Conservation (phyloP, 2,888 invertebrate genomes). For the Cylloceria caligata region DNA sequence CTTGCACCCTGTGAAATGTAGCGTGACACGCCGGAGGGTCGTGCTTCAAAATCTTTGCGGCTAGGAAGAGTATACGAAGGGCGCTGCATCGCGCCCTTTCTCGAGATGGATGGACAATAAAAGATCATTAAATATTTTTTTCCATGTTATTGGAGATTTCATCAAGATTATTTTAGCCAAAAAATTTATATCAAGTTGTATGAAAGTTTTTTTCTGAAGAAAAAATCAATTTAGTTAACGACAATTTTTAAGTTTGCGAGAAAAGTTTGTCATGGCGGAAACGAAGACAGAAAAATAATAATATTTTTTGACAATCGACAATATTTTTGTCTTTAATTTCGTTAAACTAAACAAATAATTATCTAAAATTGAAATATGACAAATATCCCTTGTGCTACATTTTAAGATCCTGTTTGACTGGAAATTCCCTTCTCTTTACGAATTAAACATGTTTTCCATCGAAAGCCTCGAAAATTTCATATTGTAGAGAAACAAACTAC, state of each 20-base stretch:
- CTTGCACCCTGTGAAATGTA: conserved; percentile 64
- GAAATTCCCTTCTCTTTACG: too few species aligned
- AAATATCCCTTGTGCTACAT: too few species aligned
- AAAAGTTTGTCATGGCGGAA: too few species aligned
- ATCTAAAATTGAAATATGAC: background rate
- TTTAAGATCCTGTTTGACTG: too few species aligned
- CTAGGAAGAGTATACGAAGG: conserved; percentile 44
- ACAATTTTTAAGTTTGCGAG: too few species aligned
- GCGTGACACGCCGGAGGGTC: conserved; percentile 65
- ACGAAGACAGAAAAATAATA: too few species aligned
- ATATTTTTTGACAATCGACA: too few species aligned
- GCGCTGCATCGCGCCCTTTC: conserved; percentile 1
- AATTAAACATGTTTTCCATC: too few species aligned
- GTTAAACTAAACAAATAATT: too few species aligned
- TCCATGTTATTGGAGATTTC: background rate
- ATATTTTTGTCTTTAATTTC: too few species aligned
- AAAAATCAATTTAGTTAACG: background rate
- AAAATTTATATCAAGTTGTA: background rate
- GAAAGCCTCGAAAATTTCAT: too few species aligned
- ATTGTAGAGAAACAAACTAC: too few species aligned
- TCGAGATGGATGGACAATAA: background rate
- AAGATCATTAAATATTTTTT: background rate
- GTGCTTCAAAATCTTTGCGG: conserved; percentile 54
- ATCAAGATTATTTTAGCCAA: background rate
- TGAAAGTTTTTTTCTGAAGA: background rate